Evolutionary conservation across 1,140 invertebrate genomes (phyloP), one percentile per base, ranked within the genome.

Genomic region (Pseudomyrmex dendroicus): DNA sequence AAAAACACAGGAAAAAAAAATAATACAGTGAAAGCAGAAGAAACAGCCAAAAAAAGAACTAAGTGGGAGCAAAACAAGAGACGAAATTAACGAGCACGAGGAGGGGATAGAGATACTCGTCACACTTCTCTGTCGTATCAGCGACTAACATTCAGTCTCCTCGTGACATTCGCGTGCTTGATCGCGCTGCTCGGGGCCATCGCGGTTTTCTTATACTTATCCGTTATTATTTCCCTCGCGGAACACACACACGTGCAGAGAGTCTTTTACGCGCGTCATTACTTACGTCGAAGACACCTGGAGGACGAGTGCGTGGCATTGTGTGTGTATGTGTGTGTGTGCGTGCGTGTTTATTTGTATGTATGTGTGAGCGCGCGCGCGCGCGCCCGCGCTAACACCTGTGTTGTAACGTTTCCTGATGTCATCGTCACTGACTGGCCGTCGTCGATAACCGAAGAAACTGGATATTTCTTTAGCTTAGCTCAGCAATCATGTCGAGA

Each of bases 111-210:
- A 48, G 25, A 66, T n/a, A 59, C 2, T 12, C 62, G 50, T 61
- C 35, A 35, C 35, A 35, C 25, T 48, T 73, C 78, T 70, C 72
- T 77, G 15, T 54, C 50, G 61, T 73, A 46, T 35, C 46, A 35
- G 82, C 17, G 17, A 20, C 68, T 12, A 63, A 77, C 72, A 56
- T 62, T 73, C 73, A 84, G 82, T 87, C 57, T 70, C 46, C n/a
- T 80, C 61, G 85, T 74, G 73, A 74, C 73, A 25, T 63, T 73
- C 50, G 62, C 54, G 52, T 72, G 46, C 46, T 44, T 10, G 17
- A 17, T 64, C 46, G 48, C 48, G 25, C 13, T 20, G 56, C 12
- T 50, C 35, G 44, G 10, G 57, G 8, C 25, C n/a, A 2, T 50
- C 44, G 35, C 17, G 46, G 22, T 48, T 46, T 46, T 9, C 9